Evolutionary conservation across 2,888 invertebrate genomes (phyloP).

Genomic region (Phasia obesa): DNA sequence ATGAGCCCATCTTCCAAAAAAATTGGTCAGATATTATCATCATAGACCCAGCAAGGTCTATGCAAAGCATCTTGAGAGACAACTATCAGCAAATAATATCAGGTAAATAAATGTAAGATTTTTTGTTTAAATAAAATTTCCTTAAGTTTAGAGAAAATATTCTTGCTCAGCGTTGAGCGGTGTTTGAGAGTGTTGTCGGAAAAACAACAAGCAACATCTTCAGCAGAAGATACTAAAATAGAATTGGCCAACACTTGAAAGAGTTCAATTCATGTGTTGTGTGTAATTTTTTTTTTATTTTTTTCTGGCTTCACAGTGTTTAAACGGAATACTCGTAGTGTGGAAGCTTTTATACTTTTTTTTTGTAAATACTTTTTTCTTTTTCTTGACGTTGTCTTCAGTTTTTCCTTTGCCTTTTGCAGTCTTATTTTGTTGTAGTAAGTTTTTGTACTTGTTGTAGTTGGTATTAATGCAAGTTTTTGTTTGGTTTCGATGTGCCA

Average conservation of each 20-base stretch:
- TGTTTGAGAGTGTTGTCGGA: no score
- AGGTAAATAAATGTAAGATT: no score
- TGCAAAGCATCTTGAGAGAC: no score
- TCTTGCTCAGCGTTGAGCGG: no score
- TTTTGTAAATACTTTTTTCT: neutral
- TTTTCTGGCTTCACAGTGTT: conserved; percentile 37
- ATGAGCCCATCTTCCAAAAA: no score
- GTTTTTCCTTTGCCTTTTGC: neutral
- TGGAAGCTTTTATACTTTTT: conserved; percentile 25
- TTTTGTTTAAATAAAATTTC: no score
- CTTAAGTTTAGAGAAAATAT: no score
- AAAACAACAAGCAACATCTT: no score
- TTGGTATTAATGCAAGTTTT: conserved; percentile 19
- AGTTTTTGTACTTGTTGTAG: conserved; percentile 27
- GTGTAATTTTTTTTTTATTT: neutral
- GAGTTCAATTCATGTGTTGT: conserved; percentile 31
- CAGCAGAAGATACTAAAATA: conserved; percentile 26
- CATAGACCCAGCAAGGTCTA: no score
- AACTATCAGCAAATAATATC: no score
- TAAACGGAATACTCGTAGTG: conserved; percentile 2
- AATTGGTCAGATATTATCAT: no score
- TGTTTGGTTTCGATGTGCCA: conserved; percentile 44
- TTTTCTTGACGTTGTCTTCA: neutral
- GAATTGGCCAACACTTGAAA: conserved; percentile 16
- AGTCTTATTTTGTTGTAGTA: conserved; percentile 9